These are phyloP conservation scores for Tenualosa ilisha DNA, from an alignment of 2,797 vertebrate species.

Conservation along the genomic window DNA sequence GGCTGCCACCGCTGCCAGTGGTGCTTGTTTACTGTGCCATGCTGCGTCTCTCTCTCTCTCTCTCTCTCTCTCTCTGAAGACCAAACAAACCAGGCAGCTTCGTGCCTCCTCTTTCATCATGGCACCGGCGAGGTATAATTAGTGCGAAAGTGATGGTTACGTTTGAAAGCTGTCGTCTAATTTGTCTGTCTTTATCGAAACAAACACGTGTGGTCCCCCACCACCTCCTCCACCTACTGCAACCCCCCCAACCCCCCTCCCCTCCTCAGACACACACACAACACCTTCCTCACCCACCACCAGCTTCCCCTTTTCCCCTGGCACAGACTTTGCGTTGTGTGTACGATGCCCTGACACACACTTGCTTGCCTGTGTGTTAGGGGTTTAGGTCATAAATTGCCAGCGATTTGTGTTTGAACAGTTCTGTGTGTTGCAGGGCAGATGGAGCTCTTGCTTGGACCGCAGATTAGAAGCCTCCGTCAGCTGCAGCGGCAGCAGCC, in stretches of 20 bases:
- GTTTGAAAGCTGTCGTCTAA: constrained; percentile 75
- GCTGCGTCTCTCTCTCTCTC: constrained; percentile 29
- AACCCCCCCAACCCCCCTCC: constrained; percentile 28
- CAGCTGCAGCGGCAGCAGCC: not conserved
- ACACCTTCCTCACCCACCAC: not conserved
- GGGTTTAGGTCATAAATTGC: not conserved
- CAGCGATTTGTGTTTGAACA: not conserved
- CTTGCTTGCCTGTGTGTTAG: not conserved
- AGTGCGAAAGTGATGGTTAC: constrained; percentile 72
- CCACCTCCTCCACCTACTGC: constrained; percentile 51
- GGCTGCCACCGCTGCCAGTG: constrained; percentile 38
- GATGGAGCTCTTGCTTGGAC: not conserved
- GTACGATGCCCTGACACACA: not conserved
- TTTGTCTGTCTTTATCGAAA: constrained; percentile 81
- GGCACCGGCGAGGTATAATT: constrained; percentile 71
- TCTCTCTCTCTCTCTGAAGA: constrained; percentile 45
- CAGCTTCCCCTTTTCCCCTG: not conserved
- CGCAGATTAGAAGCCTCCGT: too few relatives aligned
- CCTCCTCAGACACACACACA: too few relatives aligned
- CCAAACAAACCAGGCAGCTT: constrained; percentile 72
- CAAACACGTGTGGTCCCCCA: constrained; percentile 77
- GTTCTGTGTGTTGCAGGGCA: not conserved
- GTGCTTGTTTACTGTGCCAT: constrained; percentile 60
- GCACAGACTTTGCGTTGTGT: not conserved
- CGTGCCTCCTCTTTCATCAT: constrained; percentile 71